Evolutionary conservation across 2,888 invertebrate species (phyloP).

Genomic region (Tortrix viridana): DNA sequence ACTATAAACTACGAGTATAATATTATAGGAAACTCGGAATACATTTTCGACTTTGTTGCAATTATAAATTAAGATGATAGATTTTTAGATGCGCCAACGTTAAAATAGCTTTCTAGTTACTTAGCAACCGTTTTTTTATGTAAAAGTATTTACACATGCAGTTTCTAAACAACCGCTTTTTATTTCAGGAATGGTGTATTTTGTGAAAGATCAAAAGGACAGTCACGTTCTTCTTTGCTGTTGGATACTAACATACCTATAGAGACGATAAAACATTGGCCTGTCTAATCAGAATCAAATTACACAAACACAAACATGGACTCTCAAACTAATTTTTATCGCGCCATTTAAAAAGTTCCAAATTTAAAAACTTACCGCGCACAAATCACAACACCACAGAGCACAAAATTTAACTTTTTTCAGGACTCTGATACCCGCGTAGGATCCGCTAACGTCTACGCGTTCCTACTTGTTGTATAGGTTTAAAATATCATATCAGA

Average conservation of each 20-base stretch:
- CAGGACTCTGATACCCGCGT: conserved; percentile 30
- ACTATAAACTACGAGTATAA: too few species aligned
- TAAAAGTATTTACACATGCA: too few species aligned
- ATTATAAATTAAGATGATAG: too few species aligned
- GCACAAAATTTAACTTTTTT: conserved; percentile 27
- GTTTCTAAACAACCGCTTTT: too few species aligned
- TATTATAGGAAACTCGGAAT: too few species aligned
- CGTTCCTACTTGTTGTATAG: conserved; percentile 44
- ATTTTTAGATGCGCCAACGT: too few species aligned
- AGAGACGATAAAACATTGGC: too few species aligned
- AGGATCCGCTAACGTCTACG: conserved; percentile 41
- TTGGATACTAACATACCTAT: background rate
- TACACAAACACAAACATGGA: conserved; percentile 4
- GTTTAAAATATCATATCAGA: conserved; percentile 45
- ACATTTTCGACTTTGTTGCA: too few species aligned
- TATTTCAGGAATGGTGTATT: too few species aligned
- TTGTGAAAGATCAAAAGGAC: too few species aligned
- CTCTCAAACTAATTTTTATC: background rate
- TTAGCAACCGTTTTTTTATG: too few species aligned
- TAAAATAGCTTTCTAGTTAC: too few species aligned
- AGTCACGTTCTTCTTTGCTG: background rate
- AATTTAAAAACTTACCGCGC: conserved; percentile 41
- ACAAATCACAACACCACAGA: conserved; percentile 35
- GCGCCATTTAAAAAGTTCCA: conserved; percentile 12
- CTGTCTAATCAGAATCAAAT: conserved; percentile 9